Evolutionary conservation across 2,797 vertebrate species (phyloP).

Genomic region (Sphenopsis melanotis): DNA sequence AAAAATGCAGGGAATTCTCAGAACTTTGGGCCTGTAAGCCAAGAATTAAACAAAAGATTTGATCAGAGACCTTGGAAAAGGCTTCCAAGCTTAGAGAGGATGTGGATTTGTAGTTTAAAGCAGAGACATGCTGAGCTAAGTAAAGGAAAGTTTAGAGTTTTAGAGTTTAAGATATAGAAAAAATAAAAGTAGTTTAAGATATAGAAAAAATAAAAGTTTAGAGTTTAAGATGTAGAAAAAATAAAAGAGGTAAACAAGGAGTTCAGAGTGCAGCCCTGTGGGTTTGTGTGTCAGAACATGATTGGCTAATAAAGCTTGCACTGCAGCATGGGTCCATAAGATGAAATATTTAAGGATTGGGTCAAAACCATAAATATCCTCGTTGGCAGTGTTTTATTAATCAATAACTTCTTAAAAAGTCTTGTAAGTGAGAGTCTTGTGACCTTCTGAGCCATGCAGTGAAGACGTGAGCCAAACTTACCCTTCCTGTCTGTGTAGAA

Average conservation of each 20-base stretch:
- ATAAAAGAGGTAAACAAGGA: too few species aligned
- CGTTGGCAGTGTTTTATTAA: background rate
- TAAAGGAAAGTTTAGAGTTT: background rate
- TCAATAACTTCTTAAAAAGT: background rate
- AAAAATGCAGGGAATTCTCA: background rate
- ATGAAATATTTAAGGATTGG: background rate
- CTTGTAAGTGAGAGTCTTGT: background rate
- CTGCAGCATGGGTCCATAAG: background rate
- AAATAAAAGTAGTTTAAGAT: background rate
- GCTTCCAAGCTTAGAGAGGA: background rate
- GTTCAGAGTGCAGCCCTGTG: too few species aligned
- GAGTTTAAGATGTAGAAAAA: background rate
- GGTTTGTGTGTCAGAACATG: background rate
- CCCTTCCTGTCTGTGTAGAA: background rate
- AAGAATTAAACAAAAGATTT: background rate
- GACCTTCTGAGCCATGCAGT: background rate
- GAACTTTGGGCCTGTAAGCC: background rate
- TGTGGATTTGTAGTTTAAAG: background rate
- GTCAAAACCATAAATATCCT: background rate
- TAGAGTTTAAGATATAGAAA: background rate
- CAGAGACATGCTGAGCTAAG: background rate
- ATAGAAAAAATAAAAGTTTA: background rate
- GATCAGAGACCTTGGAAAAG: background rate
- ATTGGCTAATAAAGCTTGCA: background rate
- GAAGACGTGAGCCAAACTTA: background rate